These are phyloP conservation scores for Drosophila monieri DNA, from an alignment of 2,888 invertebrate genomes.

Conservation along the genomic window DNA sequence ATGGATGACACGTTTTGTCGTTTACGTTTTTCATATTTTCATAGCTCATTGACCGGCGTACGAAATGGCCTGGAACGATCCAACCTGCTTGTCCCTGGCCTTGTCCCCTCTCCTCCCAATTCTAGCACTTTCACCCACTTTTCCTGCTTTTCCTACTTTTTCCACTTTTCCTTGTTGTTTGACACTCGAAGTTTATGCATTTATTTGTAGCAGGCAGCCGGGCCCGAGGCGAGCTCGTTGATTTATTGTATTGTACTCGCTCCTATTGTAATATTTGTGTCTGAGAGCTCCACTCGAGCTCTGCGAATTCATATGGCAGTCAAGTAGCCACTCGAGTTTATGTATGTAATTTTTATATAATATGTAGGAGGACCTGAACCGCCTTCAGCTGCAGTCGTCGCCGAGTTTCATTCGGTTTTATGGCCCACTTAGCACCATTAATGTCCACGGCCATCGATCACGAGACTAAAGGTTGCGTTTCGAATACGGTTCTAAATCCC, in stretches of 20 bases:
- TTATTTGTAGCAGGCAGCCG: constrained; percentile 59
- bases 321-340: constrained; percentile 61
- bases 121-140: background rate
- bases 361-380: constrained; percentile 20
- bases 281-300: constrained; percentile 39
- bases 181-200: constrained; percentile 73
- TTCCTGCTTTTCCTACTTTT: constrained; percentile 4
- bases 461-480: constrained; percentile 11
- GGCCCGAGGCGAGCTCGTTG: constrained; percentile 45
- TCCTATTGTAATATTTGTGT: constrained; percentile 61
- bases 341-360: constrained; percentile 44
- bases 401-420: constrained; percentile 41
- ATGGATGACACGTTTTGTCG: constrained; percentile 42
- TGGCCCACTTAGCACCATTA: constrained; percentile 37
- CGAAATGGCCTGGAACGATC: constrained; percentile 64
- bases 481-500: constrained; percentile 12
- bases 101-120: background rate
- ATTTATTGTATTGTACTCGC: constrained; percentile 70
- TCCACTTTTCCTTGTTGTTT: constrained; percentile 39
- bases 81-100: constrained; percentile 15
- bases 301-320: constrained; percentile 54
- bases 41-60: constrained; percentile 70
- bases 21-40: constrained; percentile 62
- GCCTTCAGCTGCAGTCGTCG: constrained; percentile 38
- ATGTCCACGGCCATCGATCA: constrained; percentile 37